Percentiles rank a stretch among this genome's conserved stretches.
Conservation (phyloP, 2,888 invertebrate species). For the Lasioglossum lativentre region DNA sequence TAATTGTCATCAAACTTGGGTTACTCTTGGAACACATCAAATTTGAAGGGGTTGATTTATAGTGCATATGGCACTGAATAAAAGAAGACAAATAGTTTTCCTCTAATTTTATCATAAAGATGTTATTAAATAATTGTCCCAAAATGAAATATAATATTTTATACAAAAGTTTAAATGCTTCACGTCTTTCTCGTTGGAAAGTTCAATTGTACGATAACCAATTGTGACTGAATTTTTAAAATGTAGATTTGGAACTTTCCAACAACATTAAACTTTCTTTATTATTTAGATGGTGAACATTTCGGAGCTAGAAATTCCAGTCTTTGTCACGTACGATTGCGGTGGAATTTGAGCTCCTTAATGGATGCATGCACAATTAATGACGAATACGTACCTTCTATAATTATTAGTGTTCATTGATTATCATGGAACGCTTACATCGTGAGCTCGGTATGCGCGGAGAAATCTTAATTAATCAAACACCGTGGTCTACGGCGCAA, state of each 20-base stretch:
- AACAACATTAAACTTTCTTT: background rate
- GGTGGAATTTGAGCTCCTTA: conserved; percentile 29
- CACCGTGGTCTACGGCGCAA: conserved; percentile 31
- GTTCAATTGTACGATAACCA: background rate
- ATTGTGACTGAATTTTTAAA: background rate
- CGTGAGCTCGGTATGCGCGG: conserved; percentile 32
- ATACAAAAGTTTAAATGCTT: background rate
- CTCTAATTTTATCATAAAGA: background rate
- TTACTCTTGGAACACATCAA: too few species aligned
- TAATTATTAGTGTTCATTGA: conserved; percentile 56
- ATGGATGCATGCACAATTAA: conserved; percentile 26
- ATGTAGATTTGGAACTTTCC: background rate
- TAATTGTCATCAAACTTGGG: background rate
- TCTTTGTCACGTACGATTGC: background rate
- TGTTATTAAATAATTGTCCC: background rate
- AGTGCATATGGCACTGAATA: too few species aligned
- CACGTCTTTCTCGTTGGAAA: background rate
- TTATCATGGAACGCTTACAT: conserved; percentile 46
- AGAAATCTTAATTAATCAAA: conserved; percentile 55
- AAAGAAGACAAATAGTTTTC: background rate
- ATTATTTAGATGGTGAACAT: background rate
- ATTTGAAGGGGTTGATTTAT: too few species aligned
- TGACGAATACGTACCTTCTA: conserved; percentile 36
- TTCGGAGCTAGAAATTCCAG: conserved; percentile 1
- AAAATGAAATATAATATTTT: background rate